Evolutionary conservation across 1,140 invertebrate genomes (phyloP), one percentile per base, ranked within the genome.

Genomic region (Spodoptera litura): DNA sequence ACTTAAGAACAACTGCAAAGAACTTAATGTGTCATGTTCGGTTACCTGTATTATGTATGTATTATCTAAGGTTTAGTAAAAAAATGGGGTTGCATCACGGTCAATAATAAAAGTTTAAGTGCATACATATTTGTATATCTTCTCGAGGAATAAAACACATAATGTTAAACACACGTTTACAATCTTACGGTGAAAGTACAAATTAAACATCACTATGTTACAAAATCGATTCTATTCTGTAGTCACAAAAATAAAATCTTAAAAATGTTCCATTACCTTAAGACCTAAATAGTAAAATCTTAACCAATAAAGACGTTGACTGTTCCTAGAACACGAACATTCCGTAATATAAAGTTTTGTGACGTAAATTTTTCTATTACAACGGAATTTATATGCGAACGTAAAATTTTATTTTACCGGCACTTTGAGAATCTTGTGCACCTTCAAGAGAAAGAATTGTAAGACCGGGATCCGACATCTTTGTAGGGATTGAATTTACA

Each of bases 331-430:
- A 20, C 35, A 61, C 38, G 25, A n/a, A 53, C 11, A 25, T 51
- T 71, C 68, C 27, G 56, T 56, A 31, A 53, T 53, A 71, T 15
- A 35, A 71, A 71, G 52, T 55, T 35, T 6, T 71, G 68, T 55
- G n/a, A 56, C 68, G 68, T 71, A 71, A 71, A 71, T 56, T 71
- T 52, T 71, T 71, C 68, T 71, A 71, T 71, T 71, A 71, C 52
- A 35, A 10, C 52, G 27, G n/a, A 71, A 71, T 71, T 71, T 71
- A 71, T 71, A 71, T 71, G 68, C 51, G 52, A 56, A n/a, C 53
- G 53, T 71, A 71, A 71, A 71, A 71, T 71, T 55, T 71, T 71
- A 71, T 71, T 38, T 38, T 38, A 73, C 71, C 38, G 56, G 31
- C 55, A 61, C 52, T 71, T 56, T 56, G n/a, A 38, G 20, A 72